Evolutionary conservation across 1,140 invertebrate genomes (phyloP).

Genomic region (Pogonognathellus flavescens): DNA sequence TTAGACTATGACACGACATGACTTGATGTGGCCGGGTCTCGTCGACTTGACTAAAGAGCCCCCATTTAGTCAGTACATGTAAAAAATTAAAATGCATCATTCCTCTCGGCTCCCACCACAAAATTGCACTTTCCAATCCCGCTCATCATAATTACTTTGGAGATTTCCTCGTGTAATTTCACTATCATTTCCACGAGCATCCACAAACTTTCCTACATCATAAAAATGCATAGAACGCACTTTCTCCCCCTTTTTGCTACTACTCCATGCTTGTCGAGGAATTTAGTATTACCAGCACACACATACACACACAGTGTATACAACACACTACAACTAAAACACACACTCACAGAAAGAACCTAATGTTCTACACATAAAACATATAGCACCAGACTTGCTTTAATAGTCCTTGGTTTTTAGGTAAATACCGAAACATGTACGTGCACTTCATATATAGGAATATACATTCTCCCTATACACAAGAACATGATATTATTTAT

Average conservation of each 20-base stretch:
- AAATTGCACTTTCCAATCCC: constrained; percentile 49
- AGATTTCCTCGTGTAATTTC: constrained; percentile 50
- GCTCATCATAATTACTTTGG: constrained; percentile 50
- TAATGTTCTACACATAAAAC: neutral
- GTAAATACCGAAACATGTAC: no score
- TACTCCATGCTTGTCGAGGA: neutral
- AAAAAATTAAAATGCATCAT: constrained; percentile 51
- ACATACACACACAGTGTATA: constrained; percentile 10
- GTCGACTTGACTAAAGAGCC: constrained; percentile 38
- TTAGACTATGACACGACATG: neutral
- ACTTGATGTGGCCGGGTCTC: neutral
- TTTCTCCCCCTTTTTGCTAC: constrained; percentile 39
- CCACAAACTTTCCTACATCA: constrained; percentile 51
- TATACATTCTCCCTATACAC: no score
- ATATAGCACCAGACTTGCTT: no score
- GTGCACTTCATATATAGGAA: no score
- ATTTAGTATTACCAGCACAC: constrained; percentile 22
- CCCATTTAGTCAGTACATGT: constrained; percentile 43
- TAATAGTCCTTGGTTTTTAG: no score
- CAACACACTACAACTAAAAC: neutral
- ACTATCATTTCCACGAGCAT: constrained; percentile 49
- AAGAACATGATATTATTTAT: no score
- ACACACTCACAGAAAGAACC: neutral
- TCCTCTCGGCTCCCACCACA: constrained; percentile 48
- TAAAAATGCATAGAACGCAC: constrained; percentile 53